phyloP scores from a whole-genome alignment of 2,888 invertebrate genomes.

The Caenorhabditis sp. region DNA sequence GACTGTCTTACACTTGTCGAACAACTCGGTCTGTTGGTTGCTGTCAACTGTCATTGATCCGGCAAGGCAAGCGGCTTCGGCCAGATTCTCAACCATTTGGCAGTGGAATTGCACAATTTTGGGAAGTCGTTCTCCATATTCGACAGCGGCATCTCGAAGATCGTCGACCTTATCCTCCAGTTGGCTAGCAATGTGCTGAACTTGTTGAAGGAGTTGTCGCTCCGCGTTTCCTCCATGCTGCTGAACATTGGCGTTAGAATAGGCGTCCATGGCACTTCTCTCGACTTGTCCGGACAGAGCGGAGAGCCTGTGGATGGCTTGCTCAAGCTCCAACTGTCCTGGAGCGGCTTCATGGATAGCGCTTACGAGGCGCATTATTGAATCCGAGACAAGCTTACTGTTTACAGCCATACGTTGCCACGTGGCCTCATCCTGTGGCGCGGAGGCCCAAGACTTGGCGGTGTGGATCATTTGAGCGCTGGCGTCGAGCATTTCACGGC shows the following conservation, averaged over 20 bases:
- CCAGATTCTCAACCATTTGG: conserved; percentile 89
- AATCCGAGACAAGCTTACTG: conserved; percentile 92
- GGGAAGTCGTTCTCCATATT: conserved; percentile 94
- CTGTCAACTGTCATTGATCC: conserved; percentile 71
- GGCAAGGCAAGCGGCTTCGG: conserved; percentile 88
- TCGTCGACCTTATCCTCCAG: conserved; percentile 87
- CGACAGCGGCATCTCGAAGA: conserved; percentile 57
- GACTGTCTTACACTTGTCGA: conserved; percentile 89
- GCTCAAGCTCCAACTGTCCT: conserved; percentile 94
- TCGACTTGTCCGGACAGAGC: conserved; percentile 86
- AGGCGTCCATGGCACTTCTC: conserved; percentile 63
- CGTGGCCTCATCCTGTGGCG: conserved; percentile 92
- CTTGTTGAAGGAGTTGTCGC: conserved; percentile 87
- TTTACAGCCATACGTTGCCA: conserved; percentile 96
- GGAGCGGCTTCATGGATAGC: conserved; percentile 93
- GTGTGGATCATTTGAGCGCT: conserved; percentile 90
- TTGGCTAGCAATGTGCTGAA: conserved; percentile 90
- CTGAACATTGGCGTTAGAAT: conserved; percentile 45
- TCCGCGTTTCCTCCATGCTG: conserved; percentile 69
- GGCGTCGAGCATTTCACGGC: conserved; percentile 87
- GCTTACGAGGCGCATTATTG: conserved; percentile 94
- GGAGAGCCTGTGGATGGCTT: conserved; percentile 86
- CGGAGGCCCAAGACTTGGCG: conserved; percentile 87
- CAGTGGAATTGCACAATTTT: conserved; percentile 87
- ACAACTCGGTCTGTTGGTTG: conserved; percentile 88